A percentile compares a stretch with the other conserved stretches of the same genome.
Conservation (phyloP, 2,888 invertebrate species). For the Adelognathus sp. region DNA sequence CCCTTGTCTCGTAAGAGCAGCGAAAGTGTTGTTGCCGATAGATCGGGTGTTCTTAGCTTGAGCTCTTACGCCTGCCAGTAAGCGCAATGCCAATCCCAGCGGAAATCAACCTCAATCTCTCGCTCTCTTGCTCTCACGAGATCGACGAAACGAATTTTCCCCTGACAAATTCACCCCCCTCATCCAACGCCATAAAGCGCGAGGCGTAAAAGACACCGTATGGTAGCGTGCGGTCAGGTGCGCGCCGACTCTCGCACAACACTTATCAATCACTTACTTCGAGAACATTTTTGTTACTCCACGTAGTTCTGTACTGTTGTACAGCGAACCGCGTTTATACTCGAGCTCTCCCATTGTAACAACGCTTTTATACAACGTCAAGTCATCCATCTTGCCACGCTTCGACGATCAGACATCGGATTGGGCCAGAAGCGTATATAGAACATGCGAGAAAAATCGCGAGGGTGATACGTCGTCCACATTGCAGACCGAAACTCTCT, state of each 20-base stretch:
- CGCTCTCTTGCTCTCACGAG: background rate
- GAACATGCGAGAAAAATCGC: background rate
- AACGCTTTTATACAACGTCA: constrained; percentile 57
- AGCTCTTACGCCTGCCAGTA: constrained; percentile 7
- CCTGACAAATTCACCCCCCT: constrained; percentile 7
- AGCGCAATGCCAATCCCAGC: constrained; percentile 10
- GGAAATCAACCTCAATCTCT: constrained; percentile 23
- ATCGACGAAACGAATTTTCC: constrained; percentile 17
- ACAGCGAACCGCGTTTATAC: constrained; percentile 20
- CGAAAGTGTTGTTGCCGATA: background rate
- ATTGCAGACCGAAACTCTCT: background rate
- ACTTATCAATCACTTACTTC: constrained; percentile 73
- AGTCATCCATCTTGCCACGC: constrained; percentile 67
- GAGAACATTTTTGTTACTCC: constrained; percentile 39
- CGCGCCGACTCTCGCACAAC: constrained; percentile 62
- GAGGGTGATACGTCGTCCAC: background rate
- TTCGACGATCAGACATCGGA: constrained; percentile 65
- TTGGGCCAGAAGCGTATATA: constrained; percentile 28
- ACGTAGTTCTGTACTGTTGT: constrained; percentile 15
- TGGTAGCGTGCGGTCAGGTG: constrained; percentile 61
- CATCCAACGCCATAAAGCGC: constrained; percentile 9
- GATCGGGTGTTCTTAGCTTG: constrained; percentile 1
- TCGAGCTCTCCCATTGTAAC: constrained; percentile 34
- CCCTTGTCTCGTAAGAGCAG: background rate
- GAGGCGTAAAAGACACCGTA: constrained; percentile 60